Conservation (phyloP, 2,797 vertebrate genomes). For the Sylvilagus floridanus region DNA sequence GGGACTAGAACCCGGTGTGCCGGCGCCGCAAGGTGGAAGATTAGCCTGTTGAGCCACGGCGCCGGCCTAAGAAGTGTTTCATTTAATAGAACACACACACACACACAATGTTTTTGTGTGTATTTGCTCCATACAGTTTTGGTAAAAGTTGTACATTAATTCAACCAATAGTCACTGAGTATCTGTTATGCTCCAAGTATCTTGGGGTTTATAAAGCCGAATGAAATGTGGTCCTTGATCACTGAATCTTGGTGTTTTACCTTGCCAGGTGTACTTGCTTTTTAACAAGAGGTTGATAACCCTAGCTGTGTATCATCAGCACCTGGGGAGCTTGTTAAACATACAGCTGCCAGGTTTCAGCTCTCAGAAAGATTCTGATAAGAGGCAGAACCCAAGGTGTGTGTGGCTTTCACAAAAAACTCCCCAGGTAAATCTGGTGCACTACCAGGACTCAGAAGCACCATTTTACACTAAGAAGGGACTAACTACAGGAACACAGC, state of each 20-base stretch:
- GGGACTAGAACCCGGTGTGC: no score
- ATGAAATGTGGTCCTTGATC: constrained; percentile 2
- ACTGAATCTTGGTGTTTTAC: not conserved
- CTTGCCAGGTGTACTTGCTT: constrained; percentile 9
- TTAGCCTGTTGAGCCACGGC: no score
- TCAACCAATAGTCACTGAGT: constrained; percentile 10
- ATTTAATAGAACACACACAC: not conserved
- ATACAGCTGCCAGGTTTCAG: not conserved
- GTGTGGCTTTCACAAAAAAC: constrained; percentile 2
- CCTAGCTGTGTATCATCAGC: not conserved
- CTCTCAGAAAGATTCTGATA: constrained; percentile 41
- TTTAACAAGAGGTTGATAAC: not conserved
- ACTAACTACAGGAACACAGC: not conserved
- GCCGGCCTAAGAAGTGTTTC: not conserved
- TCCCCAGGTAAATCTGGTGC: not conserved
- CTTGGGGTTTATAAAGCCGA: constrained; percentile 10
- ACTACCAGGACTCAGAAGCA: constrained; percentile 3
- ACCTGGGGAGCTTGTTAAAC: constrained; percentile 54
- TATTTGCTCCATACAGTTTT: constrained; percentile 10
- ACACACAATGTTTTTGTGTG: not conserved
- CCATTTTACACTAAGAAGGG: not conserved
- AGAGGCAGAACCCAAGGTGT: not conserved
- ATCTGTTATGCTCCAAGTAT: not conserved
- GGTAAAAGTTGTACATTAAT: constrained; percentile 22
- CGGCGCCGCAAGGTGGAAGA: no score